Evolutionary conservation across 2,888 invertebrate genomes (phyloP).

Genomic region (Rapana venosa): DNA sequence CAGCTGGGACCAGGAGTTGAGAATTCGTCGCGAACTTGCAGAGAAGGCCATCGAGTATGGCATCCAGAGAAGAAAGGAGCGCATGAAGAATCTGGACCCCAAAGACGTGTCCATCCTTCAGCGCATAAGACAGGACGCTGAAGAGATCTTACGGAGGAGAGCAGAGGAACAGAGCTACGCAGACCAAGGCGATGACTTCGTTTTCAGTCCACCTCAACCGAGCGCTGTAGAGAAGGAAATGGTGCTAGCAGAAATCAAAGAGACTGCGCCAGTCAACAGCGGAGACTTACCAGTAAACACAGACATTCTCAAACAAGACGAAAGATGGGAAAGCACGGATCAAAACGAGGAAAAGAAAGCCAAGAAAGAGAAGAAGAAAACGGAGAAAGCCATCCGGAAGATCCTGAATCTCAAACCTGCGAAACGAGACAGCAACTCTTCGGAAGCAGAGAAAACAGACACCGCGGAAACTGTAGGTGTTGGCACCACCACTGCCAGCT

Average conservation of each 20-base stretch:
- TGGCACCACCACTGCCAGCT: background rate
- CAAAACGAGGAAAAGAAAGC: background rate
- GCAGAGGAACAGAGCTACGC: background rate
- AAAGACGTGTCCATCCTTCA: constrained; percentile 21
- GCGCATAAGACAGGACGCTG: constrained; percentile 37
- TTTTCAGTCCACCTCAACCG: no score
- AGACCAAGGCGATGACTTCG: background rate
- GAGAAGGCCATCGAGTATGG: constrained; percentile 32
- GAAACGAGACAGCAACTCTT: background rate
- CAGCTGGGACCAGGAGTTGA: constrained; percentile 37
- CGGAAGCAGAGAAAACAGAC: background rate
- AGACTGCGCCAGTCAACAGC: no score
- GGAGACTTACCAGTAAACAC: no score
- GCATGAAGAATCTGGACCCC: background rate
- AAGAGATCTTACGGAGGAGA: constrained; percentile 32
- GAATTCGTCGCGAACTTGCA: constrained; percentile 29
- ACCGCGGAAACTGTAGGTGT: background rate
- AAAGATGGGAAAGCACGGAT: background rate
- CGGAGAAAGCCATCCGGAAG: background rate
- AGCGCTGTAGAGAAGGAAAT: no score
- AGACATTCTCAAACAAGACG: background rate
- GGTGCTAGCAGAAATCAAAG: no score
- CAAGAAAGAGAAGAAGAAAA: constrained; percentile 31
- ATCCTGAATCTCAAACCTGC: constrained; percentile 16
- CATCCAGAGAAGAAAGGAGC: constrained; percentile 27